Percentiles rank a stretch among this genome's conserved stretches.
Conservation (phyloP, 2,113 vertebrate species). For the Brevimyrus niger region DNA sequence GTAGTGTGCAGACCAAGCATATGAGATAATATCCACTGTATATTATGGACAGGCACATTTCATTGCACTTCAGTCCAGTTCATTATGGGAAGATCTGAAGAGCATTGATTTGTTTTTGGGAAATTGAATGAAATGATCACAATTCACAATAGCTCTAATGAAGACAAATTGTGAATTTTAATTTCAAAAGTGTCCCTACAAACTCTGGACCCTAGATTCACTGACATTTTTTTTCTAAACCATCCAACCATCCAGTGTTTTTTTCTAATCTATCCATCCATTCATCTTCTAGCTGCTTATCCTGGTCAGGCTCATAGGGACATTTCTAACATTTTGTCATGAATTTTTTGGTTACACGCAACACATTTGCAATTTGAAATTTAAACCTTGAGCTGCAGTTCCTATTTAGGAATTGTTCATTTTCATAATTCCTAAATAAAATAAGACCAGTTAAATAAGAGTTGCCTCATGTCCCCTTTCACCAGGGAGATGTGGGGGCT, state of each 20-base stretch:
- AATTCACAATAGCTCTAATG: background rate
- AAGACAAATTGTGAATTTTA: background rate
- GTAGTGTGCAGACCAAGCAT: background rate
- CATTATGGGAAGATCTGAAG: background rate
- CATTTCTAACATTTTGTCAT: background rate
- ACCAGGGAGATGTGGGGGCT: conserved; percentile 74
- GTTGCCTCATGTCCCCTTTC: conserved; percentile 78
- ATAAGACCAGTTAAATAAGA: conserved; percentile 73
- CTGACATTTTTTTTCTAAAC: background rate
- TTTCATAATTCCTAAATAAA: conserved; percentile 93
- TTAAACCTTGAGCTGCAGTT: conserved; percentile 84
- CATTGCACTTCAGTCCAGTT: background rate
- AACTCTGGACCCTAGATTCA: background rate
- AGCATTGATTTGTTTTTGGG: background rate
- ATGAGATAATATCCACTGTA: background rate
- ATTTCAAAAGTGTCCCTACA: background rate
- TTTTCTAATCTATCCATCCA: background rate
- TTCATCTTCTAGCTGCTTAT: background rate
- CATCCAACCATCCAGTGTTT: background rate
- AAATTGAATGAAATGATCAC: background rate
- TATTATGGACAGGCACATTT: background rate
- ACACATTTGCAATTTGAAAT: conserved; percentile 68
- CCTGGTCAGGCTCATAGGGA: background rate
- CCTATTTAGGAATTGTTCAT: conserved; percentile 96
- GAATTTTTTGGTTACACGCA: background rate